A percentile compares a stretch with the other conserved stretches of the same genome.
Conservation (phyloP, 2,888 invertebrate genomes). For the Tipula confusa region DNA sequence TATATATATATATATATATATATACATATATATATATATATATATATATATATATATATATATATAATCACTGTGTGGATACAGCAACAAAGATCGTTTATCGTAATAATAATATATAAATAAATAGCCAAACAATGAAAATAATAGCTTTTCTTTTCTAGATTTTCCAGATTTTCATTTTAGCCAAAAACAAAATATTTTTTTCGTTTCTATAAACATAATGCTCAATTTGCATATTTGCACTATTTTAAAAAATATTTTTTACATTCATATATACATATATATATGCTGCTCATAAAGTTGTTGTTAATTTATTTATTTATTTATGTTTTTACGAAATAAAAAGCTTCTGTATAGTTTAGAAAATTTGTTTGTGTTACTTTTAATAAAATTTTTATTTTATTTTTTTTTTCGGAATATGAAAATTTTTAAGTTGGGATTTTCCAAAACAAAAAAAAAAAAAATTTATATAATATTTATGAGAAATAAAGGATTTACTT, state of each 20-base stretch:
- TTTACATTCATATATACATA: neutral
- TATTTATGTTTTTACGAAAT: constrained; percentile 3
- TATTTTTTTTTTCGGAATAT: neutral
- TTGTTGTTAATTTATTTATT: neutral
- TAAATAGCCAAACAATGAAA: constrained; percentile 25
- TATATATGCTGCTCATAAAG: neutral
- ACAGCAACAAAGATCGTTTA: constrained; percentile 14
- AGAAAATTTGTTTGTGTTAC: constrained; percentile 25
- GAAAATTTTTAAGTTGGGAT: constrained; percentile 27
- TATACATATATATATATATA: too few species aligned
- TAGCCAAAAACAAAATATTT: neutral
- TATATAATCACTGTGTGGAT: too few species aligned
- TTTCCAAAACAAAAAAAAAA: constrained; percentile 13
- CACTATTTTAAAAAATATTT: neutral
- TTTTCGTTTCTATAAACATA: neutral
- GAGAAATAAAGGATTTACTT: constrained; percentile 29
- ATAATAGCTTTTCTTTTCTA: constrained; percentile 25
- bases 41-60: too few species aligned
- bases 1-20: too few species aligned
- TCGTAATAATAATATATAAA: neutral
- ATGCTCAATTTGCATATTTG: constrained; percentile 16
- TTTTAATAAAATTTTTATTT: neutral
- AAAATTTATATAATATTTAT: neutral
- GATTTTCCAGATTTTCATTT: neutral
- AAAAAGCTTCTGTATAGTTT: neutral